A percentile compares a stretch with the other conserved stretches of the same genome.
These are phyloP conservation scores for Leptatherina wallacei DNA, from an alignment of 2,797 vertebrate species.

Conservation along the genomic window DNA sequence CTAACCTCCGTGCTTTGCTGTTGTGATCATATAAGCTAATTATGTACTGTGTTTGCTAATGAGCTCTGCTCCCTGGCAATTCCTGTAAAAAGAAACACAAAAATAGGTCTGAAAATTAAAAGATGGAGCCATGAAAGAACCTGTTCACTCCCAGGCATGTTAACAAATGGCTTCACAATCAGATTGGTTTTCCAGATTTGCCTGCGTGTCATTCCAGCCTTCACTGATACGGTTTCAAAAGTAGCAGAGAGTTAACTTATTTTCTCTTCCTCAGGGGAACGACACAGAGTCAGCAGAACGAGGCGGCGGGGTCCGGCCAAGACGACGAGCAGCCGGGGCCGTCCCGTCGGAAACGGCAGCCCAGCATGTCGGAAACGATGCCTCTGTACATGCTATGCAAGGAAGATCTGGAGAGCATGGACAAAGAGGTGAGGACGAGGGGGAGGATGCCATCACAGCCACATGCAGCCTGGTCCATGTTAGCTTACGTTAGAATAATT, in stretches of 20 bases:
- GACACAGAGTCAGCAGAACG: conserved; percentile 80
- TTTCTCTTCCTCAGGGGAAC: conserved; percentile 81
- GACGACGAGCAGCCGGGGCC: conserved; percentile 90
- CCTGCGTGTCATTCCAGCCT: not conserved
- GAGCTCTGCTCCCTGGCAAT: not conserved
- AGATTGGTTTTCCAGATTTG: not conserved
- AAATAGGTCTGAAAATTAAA: not conserved
- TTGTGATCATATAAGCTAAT: conserved; percentile 1
- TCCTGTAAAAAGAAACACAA: not conserved
- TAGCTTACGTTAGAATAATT: too few species aligned
- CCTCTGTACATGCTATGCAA: conserved; percentile 97
- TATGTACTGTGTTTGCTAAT: conserved; percentile 16
- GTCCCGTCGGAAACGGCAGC: conserved; percentile 90
- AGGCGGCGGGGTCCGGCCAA: conserved; percentile 64
- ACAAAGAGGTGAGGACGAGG: conserved; percentile 91
- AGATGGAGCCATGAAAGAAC: not conserved
- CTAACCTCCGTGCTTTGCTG: not conserved
- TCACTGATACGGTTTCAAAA: not conserved
- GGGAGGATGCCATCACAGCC: too few species aligned
- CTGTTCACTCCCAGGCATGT: not conserved
- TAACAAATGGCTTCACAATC: not conserved
- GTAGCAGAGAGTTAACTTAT: not conserved
- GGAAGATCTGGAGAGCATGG: conserved; percentile 98
- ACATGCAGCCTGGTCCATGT: too few species aligned
- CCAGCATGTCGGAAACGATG: conserved; percentile 97